A percentile compares a stretch with the other conserved stretches of the same genome.
Evolutionary conservation across 2,888 invertebrate genomes (phyloP).

Genomic region (Zeuzera pyrina): DNA sequence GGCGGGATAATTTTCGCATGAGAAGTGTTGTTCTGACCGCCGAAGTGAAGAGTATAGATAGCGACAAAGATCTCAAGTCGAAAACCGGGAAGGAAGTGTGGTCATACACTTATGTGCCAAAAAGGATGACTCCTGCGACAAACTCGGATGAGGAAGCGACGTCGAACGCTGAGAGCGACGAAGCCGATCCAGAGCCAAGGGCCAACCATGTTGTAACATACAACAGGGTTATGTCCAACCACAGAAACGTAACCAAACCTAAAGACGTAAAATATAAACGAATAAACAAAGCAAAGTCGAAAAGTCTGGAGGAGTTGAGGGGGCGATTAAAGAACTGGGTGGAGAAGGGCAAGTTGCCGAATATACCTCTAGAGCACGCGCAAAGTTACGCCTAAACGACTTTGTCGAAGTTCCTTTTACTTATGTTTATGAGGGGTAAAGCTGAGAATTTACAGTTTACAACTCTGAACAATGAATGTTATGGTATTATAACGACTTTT

Average conservation of each 20-base stretch:
- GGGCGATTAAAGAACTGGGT: conserved; percentile 90
- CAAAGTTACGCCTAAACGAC: conserved; percentile 74
- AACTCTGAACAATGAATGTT: too few species aligned
- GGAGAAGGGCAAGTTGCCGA: conserved; percentile 82
- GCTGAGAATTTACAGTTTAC: neutral
- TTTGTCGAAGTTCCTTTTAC: conserved; percentile 36
- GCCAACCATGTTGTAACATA: conserved; percentile 80
- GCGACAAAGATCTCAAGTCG: conserved; percentile 48
- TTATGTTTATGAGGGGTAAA: conserved; percentile 25
- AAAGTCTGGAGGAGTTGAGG: conserved; percentile 87
- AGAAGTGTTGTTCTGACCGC: conserved; percentile 58
- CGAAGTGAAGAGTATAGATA: conserved; percentile 60
- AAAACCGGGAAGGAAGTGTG: conserved; percentile 45
- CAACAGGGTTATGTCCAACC: conserved; percentile 92
- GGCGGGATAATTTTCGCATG: conserved; percentile 65
- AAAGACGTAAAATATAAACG: conserved; percentile 93
- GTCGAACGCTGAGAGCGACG: conserved; percentile 57
- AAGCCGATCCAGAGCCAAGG: conserved; percentile 46
- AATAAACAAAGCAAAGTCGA: conserved; percentile 92
- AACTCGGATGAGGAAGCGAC: conserved; percentile 59
- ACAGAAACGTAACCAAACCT: conserved; percentile 90
- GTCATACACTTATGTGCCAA: conserved; percentile 69
- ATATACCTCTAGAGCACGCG: conserved; percentile 78
- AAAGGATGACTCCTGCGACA: conserved; percentile 56
- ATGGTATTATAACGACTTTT: neutral